A percentile compares a stretch with the other conserved stretches of the same genome.
These are phyloP conservation scores for Heteromurus nitidus DNA, from an alignment of 2,888 invertebrate genomes.

Conservation along the genomic window DNA sequence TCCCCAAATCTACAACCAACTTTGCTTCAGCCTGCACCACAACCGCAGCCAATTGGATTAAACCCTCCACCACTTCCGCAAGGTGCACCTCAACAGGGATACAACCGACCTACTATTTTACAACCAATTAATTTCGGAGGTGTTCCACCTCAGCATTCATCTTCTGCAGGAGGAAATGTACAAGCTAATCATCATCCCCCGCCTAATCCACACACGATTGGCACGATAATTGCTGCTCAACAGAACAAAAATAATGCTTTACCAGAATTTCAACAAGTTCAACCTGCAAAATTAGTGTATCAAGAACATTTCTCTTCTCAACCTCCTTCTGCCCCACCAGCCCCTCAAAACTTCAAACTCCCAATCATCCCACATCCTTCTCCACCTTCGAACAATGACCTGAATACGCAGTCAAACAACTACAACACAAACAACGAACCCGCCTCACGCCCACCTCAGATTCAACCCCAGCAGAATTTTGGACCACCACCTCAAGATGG, in stretches of 20 bases:
- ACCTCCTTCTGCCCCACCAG: neutral
- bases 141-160: neutral
- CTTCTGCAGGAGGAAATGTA: slow-evolving; percentile 4
- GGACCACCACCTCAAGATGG: slow-evolving; percentile 29
- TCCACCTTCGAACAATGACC: slow-evolving; percentile 2
- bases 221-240: slow-evolving; percentile 44
- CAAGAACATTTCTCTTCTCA: slow-evolving; percentile 70
- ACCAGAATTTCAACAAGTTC: slow-evolving; percentile 63
- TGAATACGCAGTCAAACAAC: neutral
- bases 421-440: neutral
- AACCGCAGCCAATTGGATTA: slow-evolving; percentile 22
- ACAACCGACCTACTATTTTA: slow-evolving; percentile 60
- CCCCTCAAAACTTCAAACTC: slow-evolving; percentile 67
- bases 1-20: slow-evolving; percentile 50
- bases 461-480: slow-evolving; percentile 40
- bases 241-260: slow-evolving; percentile 17
- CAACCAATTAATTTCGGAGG: slow-evolving; percentile 39
- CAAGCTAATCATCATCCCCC: slow-evolving; percentile 26
- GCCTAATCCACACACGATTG: slow-evolving; percentile 47
- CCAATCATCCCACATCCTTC: slow-evolving; percentile 62
- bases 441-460: slow-evolving; percentile 2
- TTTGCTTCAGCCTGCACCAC: slow-evolving; percentile 46
- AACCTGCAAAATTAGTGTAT: slow-evolving; percentile 70
- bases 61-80: slow-evolving; percentile 46
- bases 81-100: neutral